Evolutionary conservation across 2,888 invertebrate species (phyloP).

Genomic region (Diplolepis rosae): DNA sequence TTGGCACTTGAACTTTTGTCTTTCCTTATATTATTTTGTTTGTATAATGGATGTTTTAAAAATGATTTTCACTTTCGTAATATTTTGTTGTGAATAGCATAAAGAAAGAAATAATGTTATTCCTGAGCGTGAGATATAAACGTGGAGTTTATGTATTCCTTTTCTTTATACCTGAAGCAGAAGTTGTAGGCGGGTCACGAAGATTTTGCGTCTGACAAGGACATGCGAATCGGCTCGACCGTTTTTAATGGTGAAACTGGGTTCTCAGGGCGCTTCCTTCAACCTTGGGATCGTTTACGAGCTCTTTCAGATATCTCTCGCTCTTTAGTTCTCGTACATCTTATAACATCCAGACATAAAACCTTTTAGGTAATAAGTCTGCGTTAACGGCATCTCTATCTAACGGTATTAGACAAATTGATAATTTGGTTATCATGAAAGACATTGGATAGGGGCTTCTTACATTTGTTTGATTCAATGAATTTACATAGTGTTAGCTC

Average conservation of each 20-base stretch:
- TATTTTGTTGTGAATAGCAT: not conserved
- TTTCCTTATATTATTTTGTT: no score
- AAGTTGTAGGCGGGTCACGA: conserved; percentile 31
- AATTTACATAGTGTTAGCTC: conserved; percentile 2
- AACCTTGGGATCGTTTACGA: conserved; percentile 50
- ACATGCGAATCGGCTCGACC: conserved; percentile 26
- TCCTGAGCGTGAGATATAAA: conserved; percentile 19
- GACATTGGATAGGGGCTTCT: not conserved
- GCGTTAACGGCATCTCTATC: conserved; percentile 4
- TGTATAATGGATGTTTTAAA: no score
- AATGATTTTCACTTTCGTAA: no score
- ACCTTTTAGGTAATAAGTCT: conserved; percentile 33
- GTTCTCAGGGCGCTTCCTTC: conserved; percentile 14
- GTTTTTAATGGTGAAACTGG: conserved; percentile 31
- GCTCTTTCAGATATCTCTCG: conserved; percentile 47
- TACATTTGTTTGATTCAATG: not conserved
- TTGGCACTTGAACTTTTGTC: no score
- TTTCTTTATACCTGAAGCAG: not conserved
- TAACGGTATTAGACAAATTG: conserved; percentile 26
- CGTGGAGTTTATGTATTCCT: conserved; percentile 10
- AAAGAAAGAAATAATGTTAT: conserved; percentile 18
- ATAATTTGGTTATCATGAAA: conserved; percentile 19
- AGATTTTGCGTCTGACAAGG: conserved; percentile 28
- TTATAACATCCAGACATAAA: conserved; percentile 40
- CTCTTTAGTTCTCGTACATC: conserved; percentile 40